phyloP scores from a whole-genome alignment of 2,113 vertebrate species.

The Rhizomys pruinosus region DNA sequence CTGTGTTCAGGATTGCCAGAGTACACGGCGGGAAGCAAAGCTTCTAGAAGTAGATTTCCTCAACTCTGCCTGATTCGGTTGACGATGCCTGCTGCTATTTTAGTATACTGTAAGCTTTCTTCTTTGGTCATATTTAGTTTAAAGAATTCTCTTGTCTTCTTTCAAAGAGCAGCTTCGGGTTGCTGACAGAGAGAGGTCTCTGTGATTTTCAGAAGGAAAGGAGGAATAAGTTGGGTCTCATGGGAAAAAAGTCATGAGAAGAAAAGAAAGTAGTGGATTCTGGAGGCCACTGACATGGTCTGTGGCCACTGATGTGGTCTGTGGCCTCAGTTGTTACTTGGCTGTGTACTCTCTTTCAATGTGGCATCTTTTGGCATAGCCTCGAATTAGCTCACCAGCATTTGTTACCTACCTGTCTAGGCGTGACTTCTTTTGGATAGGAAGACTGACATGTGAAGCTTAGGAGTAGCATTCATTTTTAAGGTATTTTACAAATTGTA shows the following conservation, averaged over 20 bases:
- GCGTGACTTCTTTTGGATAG: background rate
- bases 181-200: background rate
- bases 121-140: background rate
- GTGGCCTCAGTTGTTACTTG: background rate
- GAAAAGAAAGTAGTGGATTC: background rate
- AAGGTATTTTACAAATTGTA: background rate
- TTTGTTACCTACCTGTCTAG: background rate
- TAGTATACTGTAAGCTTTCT: background rate
- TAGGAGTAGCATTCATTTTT: background rate
- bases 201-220: constrained; percentile 2
- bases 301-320: too few species aligned
- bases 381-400: background rate
- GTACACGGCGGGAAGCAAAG: background rate
- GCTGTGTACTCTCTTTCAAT: background rate
- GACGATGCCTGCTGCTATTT: background rate
- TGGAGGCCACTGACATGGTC: background rate
- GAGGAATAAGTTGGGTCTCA: background rate
- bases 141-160: background rate
- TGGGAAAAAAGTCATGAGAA: background rate
- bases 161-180: background rate
- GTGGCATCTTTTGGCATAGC: background rate
- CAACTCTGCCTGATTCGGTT: background rate
- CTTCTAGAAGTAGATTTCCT: background rate
- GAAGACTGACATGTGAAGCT: background rate
- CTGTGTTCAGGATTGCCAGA: background rate